phyloP scores from a whole-genome alignment of 1,140 invertebrate genomes.

The Mamestra configurata region DNA sequence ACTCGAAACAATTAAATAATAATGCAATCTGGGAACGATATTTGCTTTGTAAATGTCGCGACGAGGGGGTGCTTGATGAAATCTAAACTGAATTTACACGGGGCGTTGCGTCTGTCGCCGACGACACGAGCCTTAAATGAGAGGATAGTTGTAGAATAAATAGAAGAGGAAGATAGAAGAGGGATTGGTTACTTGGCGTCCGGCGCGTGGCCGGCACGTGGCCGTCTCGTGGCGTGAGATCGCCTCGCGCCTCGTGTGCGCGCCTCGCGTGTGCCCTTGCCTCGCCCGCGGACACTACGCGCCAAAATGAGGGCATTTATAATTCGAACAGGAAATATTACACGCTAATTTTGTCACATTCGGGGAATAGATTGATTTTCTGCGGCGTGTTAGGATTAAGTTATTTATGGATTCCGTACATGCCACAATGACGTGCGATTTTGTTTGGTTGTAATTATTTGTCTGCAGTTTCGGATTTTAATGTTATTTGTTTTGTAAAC shows the following conservation, averaged over 20 bases:
- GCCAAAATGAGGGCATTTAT: conserved; percentile 75
- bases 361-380: conserved; percentile 79
- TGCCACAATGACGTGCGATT: conserved; percentile 15
- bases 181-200: conserved; percentile 57
- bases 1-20: conserved; percentile 85
- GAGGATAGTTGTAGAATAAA: conserved; percentile 84
- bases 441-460: not conserved
- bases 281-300: conserved; percentile 27
- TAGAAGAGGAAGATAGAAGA: conserved; percentile 61
- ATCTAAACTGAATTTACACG: conserved; percentile 81
- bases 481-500: no score
- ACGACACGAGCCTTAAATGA: conserved; percentile 78
- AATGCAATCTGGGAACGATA: conserved; percentile 76
- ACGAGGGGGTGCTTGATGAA: conserved; percentile 70
- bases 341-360: conserved; percentile 84
- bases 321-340: conserved; percentile 85
- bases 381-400: conserved; percentile 62
- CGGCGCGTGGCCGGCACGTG: conserved; percentile 67
- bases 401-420: conserved; percentile 47
- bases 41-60: conserved; percentile 76
- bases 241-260: conserved; percentile 4
- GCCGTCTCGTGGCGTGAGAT: conserved; percentile 46
- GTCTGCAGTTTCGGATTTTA: no score
- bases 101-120: conserved; percentile 61
- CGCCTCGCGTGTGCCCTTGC: conserved; percentile 44